Evolutionary conservation across 2,113 vertebrate genomes (phyloP).

Genomic region (Eudyptes chrysolophus): DNA sequence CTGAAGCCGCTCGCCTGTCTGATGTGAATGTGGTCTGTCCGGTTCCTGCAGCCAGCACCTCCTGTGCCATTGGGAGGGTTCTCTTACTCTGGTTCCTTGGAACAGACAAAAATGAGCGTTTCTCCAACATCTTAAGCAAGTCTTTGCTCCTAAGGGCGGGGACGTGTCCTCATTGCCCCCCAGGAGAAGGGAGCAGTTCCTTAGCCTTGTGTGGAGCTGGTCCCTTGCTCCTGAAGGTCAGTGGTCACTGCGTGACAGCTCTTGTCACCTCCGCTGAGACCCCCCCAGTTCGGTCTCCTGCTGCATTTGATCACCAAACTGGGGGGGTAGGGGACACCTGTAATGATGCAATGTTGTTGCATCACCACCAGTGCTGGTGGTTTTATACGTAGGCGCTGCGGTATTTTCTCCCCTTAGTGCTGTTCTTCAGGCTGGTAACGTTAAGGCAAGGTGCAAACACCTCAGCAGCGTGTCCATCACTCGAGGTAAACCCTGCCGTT

Average conservation of each 20-base stretch:
- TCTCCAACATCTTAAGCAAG: not conserved
- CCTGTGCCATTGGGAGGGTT: not conserved
- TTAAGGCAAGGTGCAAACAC: accelerated
- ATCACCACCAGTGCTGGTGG: too few species aligned
- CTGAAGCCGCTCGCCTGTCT: not conserved
- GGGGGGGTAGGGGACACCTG: accelerated
- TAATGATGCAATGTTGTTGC: accelerated
- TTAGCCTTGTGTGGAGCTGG: not conserved
- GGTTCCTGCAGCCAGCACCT: not conserved
- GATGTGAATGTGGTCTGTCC: not conserved
- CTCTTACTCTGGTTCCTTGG: not conserved
- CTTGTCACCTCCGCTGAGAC: not conserved
- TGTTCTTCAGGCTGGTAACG: not conserved
- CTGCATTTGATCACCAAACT: too few species aligned
- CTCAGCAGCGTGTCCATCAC: accelerated
- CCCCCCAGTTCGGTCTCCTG: accelerated
- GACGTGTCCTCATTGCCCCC: accelerated
- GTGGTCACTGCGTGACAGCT: not conserved
- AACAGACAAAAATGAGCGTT: not conserved
- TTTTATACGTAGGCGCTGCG: accelerated
- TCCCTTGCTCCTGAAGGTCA: not conserved
- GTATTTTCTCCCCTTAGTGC: not conserved
- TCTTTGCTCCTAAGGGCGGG: accelerated
- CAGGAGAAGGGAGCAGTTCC: not conserved
- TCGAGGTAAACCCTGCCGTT: not conserved